A percentile compares a stretch with the other conserved stretches of the same genome.
phyloP scores from a whole-genome alignment of 2,797 vertebrate species.

The Naso thynnoides region DNA sequence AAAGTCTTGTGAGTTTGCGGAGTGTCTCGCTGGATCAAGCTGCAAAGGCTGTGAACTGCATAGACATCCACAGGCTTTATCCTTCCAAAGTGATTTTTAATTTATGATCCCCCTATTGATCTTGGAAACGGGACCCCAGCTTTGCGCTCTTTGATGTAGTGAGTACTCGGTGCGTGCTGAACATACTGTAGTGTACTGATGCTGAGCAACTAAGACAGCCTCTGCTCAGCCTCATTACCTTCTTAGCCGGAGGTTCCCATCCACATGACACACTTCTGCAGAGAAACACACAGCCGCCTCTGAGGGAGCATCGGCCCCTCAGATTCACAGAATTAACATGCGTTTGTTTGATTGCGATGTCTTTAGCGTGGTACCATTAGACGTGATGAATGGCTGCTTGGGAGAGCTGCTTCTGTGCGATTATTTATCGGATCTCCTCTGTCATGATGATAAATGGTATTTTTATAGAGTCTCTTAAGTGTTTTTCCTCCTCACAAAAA shows the following conservation, averaged over 20 bases:
- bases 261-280: slow-evolving; percentile 60
- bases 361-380: slow-evolving; percentile 31
- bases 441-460: slow-evolving; percentile 61
- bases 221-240: slow-evolving; percentile 73
- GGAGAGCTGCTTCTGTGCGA: slow-evolving; percentile 50
- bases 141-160: slow-evolving; percentile 70
- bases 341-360: slow-evolving; percentile 32
- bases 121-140: slow-evolving; percentile 56
- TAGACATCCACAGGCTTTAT: slow-evolving; percentile 35
- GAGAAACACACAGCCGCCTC: slow-evolving; percentile 50
- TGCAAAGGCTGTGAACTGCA: slow-evolving; percentile 38
- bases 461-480: slow-evolving; percentile 44
- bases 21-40: slow-evolving; percentile 4
- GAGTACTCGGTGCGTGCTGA: slow-evolving; percentile 42
- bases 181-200: slow-evolving; percentile 55
- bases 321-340: slow-evolving; percentile 41
- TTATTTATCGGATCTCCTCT: slow-evolving; percentile 60
- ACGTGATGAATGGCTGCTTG: slow-evolving; percentile 57
- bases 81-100: slow-evolving; percentile 71
- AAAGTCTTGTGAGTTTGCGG: slow-evolving; percentile 31
- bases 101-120: slow-evolving; percentile 76
- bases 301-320: slow-evolving; percentile 30
- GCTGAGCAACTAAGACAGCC: slow-evolving; percentile 59
- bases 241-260: slow-evolving; percentile 59
- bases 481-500: slow-evolving; percentile 40